A percentile compares a stretch with the other conserved stretches of the same genome.
Evolutionary conservation across 2,113 vertebrate species (phyloP).

Genomic region (Oriolus oriolus): DNA sequence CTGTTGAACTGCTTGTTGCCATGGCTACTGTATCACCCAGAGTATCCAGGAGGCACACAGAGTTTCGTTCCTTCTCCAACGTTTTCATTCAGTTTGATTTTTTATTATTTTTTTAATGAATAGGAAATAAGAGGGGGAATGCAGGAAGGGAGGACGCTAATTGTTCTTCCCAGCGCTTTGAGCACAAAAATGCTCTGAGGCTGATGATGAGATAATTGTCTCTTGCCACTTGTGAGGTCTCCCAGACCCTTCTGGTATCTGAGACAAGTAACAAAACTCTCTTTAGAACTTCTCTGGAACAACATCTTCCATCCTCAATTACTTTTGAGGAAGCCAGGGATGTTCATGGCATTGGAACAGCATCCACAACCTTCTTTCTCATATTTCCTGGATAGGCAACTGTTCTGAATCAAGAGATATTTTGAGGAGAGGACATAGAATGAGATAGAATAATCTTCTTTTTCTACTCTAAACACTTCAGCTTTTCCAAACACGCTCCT

Average conservation of each 20-base stretch:
- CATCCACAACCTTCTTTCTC: not conserved
- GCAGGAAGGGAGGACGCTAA: not conserved
- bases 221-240: not conserved
- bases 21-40: constrained; percentile 12
- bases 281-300: not conserved
- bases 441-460: not conserved
- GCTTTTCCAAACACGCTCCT: not conserved
- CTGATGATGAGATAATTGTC: not conserved
- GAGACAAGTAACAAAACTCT: not conserved
- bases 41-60: not conserved
- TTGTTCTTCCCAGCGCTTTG: not conserved
- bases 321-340: not conserved
- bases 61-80: constrained; percentile 15
- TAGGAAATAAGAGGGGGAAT: not conserved
- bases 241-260: not conserved
- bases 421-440: not conserved
- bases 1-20: constrained; percentile 42
- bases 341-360: not conserved
- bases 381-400: not conserved
- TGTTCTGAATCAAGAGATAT: not conserved
- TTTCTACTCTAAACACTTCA: not conserved
- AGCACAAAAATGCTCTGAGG: not conserved
- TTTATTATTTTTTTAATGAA: not conserved
- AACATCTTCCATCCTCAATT: not conserved
- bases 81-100: not conserved